Base-by-base conservation (phyloP, 2,113 vertebrate genomes). In the Gracilinanus agilis region DNA sequence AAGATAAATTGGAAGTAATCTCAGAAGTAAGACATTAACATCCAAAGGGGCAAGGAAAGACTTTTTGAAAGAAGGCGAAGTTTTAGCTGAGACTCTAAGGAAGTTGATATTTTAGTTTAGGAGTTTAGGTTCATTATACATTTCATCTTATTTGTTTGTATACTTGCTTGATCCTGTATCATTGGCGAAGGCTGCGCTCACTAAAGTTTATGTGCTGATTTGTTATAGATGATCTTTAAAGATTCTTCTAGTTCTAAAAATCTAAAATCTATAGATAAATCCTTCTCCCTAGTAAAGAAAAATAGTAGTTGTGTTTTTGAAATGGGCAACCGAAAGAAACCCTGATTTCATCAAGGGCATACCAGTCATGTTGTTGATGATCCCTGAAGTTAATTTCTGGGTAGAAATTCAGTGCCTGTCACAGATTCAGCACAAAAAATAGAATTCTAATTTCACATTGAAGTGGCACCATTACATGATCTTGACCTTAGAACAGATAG, bases 181-280 rank as follows among this genome's bases (percentile, higher is more conserved):
- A 83, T 83, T 83, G 34, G 7, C 23, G 67, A 83, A 83, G n/a
- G 44, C 24, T 29, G 23, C 44, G 11, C 3, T 12, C 9, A 90
- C 8, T 90, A 53, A 90, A 90, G 49, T 90, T 29, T 11, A 49
- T n/a, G 24, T 1, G 11, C 24, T 40, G 44, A 53, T 24, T 19
- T 23, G 2, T 23, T 10, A 83, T 23, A 40, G 34, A 19, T 92
- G 55, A 92, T 88, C 44, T 94, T 91, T 53, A 89, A 6, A 58
- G 49, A 89, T 92, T 54, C 40, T 23, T 83, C 61, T 24, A 61
- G 40, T 92, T 89, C 91, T 54, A 53, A 90, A 89, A 92, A 44
- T 24, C 6, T 53, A 40, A 24, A 91, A 40, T 12, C 13, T 4
- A 0, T 55, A 9, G 56, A 9, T 27, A n/a, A 24, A 1, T n/a